Base-by-base conservation (phyloP, 64 coral and sea anemone species). In the Montipora capricornis region DNA sequence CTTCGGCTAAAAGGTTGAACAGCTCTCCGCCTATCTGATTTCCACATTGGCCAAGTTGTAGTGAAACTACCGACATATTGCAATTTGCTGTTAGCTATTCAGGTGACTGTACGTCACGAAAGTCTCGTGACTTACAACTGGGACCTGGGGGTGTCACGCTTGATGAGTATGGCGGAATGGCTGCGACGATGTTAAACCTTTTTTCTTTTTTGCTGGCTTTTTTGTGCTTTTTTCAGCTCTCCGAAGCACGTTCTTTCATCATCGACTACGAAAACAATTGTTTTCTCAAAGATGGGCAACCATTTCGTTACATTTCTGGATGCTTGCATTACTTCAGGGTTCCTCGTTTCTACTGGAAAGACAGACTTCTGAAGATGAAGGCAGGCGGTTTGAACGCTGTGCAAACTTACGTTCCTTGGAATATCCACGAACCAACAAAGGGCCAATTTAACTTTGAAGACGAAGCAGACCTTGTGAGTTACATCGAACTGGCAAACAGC, bases 21-120 rank as follows among this genome's bases (percentile, higher is more conserved):
- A 99, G 80, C 70, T 99, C 98, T 52, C 95, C 87, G 6, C 98
- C 98, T 75, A 96, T 99, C 92, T 99, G 98, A 77, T 99, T 99
- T 49, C 98, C 98, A 52, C 98, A 99, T 68, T 99, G 98, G 20
- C 98, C 98, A n/a, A 99, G 58, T 79, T 99, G 98, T 37, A 99
- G 62, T 12, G 98, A 94, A 81, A 99, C 76, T 47, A 99, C 61
- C 22, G 98, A 99, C 98, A 99, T 99, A 55, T 59, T 79, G 87
- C 44, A 14, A 12, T 29, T 29, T 4, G 11, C 53, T 57, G 2
- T 57, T 0, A 8, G 6, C 53, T 57, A 8, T 8, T 57, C 3
- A 57, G 0, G 6, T 8, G 11, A 57, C 37, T 37, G 37, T 37
- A 37, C 37, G 37, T 37, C 37, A 37, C 37, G 37, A 37, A 37